Conservation (phyloP, 2,888 invertebrate species). For the Anthophora plumipes region DNA sequence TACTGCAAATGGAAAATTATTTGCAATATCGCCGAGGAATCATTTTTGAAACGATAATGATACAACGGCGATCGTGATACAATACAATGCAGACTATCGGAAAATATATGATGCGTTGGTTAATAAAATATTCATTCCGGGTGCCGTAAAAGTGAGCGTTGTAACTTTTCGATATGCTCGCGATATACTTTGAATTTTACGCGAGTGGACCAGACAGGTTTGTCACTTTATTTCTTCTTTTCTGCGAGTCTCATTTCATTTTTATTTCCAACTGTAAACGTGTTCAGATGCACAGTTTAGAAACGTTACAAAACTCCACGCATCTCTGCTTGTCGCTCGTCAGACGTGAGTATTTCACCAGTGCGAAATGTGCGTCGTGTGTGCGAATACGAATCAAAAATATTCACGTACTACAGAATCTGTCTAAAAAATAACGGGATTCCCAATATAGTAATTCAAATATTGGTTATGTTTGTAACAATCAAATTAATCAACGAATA, state of each 20-base stretch:
- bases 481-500: no score
- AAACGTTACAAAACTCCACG: slow-evolving; percentile 42
- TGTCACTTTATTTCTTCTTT: slow-evolving; percentile 16
- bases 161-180: neutral
- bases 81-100: neutral
- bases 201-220: slow-evolving; percentile 2
- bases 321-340: neutral
- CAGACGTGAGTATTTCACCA: neutral
- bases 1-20: neutral
- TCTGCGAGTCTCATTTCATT: neutral
- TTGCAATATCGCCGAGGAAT: neutral
- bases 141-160: neutral
- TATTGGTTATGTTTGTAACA: no score
- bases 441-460: no score
- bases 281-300: slow-evolving; percentile 45
- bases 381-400: slow-evolving; percentile 47
- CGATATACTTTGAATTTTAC: slow-evolving; percentile 11
- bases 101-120: neutral
- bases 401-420: no score
- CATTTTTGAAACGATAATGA: neutral
- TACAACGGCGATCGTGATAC: neutral
- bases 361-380: slow-evolving; percentile 22
- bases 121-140: slow-evolving; percentile 4
- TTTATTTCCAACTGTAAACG: slow-evolving; percentile 9
- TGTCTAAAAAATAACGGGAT: no score